Evolutionary conservation across 53 echinoderm and acorn worm species (phyloP).

Genomic region (Holothuria leucospilota): DNA sequence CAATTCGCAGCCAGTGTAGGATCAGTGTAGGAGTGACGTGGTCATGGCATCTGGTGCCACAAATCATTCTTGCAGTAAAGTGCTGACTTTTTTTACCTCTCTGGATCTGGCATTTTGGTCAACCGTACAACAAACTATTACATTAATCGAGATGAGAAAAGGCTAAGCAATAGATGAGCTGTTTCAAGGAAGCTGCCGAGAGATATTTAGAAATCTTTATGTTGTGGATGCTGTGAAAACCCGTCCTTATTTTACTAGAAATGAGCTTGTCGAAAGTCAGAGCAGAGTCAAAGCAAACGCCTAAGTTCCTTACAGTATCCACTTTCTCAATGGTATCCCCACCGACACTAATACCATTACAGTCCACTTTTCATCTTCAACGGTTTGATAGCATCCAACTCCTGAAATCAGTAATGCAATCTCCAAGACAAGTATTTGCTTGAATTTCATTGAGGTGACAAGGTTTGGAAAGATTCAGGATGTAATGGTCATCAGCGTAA

Average conservation of each 20-base stretch:
- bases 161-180: too few species aligned
- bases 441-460: too few species aligned
- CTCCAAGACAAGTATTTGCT: too few species aligned
- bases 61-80: too few species aligned
- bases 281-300: not conserved
- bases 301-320: constrained; percentile 1
- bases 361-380: not conserved
- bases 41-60: not conserved
- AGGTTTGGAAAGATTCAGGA: too few species aligned
- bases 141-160: too few species aligned
- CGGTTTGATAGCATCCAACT: too few species aligned
- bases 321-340: not conserved
- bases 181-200: not conserved
- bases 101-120: not conserved
- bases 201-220: not conserved
- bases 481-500: not conserved
- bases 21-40: not conserved
- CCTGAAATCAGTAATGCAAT: too few species aligned
- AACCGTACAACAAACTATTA: constrained; percentile 6
- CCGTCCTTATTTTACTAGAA: not conserved
- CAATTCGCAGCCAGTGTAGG: not conserved
- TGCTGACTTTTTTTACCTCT: too few species aligned
- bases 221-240: not conserved
- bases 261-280: not conserved
- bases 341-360: constrained; percentile 9